Percentiles rank a stretch among this genome's conserved stretches.
These are phyloP conservation scores for Malthinus seriepunctatus DNA, from an alignment of 2,888 invertebrate genomes.

Conservation along the genomic window DNA sequence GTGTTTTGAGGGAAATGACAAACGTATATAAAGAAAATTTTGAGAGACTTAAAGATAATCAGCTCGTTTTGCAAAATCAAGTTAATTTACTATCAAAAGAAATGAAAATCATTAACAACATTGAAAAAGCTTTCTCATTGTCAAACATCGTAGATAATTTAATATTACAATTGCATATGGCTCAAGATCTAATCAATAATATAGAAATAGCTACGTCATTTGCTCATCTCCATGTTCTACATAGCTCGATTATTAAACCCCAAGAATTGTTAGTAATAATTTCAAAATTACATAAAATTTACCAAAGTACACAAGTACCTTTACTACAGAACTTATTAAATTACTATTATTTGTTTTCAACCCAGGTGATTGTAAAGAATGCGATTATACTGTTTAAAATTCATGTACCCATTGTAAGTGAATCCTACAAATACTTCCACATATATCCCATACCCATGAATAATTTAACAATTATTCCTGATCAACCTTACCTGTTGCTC, in stretches of 20 bases:
- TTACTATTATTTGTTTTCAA: constrained; percentile 4
- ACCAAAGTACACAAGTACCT: neutral
- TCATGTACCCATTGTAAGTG: neutral
- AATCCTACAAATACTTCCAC: constrained; percentile 4
- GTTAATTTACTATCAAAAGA: neutral
- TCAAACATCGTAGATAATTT: neutral
- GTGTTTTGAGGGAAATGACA: neutral
- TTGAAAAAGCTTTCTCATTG: neutral
- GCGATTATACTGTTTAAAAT: constrained; percentile 6
- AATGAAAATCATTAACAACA: neutral
- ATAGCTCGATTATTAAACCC: constrained; percentile 6
- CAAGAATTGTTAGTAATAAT: neutral
- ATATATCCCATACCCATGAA: neutral
- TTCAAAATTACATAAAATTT: constrained; percentile 2
- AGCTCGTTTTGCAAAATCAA: neutral
- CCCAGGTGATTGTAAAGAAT: constrained; percentile 1
- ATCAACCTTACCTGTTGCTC: neutral
- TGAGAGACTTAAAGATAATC: neutral
- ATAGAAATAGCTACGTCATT: neutral
- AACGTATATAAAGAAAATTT: neutral
- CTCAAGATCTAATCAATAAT: neutral
- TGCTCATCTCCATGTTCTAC: neutral
- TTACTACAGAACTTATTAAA: neutral
- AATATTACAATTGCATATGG: neutral
- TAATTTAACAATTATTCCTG: neutral